Base-by-base conservation (phyloP, 2,888 invertebrate genomes). In the Oscheius sp. region DNA sequence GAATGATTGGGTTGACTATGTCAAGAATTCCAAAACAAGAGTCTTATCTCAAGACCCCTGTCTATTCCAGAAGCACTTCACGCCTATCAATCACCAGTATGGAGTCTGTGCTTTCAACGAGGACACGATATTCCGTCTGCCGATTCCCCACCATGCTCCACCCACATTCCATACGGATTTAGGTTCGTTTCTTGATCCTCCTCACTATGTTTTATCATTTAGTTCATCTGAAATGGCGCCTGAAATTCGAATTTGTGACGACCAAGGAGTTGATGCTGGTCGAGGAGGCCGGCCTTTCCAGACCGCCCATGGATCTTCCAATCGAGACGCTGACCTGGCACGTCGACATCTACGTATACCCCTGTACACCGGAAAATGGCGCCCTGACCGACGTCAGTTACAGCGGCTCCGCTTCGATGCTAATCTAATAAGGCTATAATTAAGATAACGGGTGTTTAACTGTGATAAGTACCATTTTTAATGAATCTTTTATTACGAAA, bases 311-410 rank as follows among this genome's bases (percentile, higher is more conserved):
- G 7, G 76, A 82, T 47, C 66, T 82, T 1, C 75, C 76, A 5
- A 76, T 98, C 75, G 97, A 99, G 91, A 98, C 98, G 0, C 96
- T 98, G 96, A 94, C 96, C 13, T 99, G 98, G 98, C 96, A 97
- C 91, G 92, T 98, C 72, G 96, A 97, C 0, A 93, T 99, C 71
- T 94, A 94, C 88, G 93, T 98, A 76, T 95, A 95, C 90, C 95
- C 97, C 0, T 95, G 96, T 5, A 93, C 94, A 80, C 96, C 96
- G 2, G 75, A 79, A 53, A 82, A 83, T 57, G 82, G 80, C 2
- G 81, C 82, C 21, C 75, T 84, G 33, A 76, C 76, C 47, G 76
- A 76, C 53, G 57, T 58, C 29, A 32, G 32, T 5, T 48, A 66
- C 37, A 59, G n/a, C 13, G 70, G 55, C 10, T 29, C 58, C 10